phyloP scores from a whole-genome alignment of 2,888 invertebrate genomes.

The Phania funesta region DNA sequence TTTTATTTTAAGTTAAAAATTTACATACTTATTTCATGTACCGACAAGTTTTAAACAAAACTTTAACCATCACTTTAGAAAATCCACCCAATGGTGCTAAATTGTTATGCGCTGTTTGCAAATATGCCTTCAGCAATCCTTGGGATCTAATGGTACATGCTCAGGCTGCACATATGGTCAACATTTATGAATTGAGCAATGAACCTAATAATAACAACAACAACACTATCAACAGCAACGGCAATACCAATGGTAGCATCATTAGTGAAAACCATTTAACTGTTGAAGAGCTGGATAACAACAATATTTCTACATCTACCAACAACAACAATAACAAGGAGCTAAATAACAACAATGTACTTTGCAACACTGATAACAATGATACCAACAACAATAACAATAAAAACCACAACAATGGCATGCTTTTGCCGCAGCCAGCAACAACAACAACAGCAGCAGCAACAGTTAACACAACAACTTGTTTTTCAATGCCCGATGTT shows the following conservation, averaged over 20 bases:
- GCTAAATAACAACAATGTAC: constrained; percentile 54
- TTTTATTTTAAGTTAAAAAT: background rate
- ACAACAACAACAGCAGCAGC: constrained; percentile 36
- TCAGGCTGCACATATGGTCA: constrained; percentile 86
- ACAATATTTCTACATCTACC: constrained; percentile 69
- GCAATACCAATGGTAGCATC: constrained; percentile 28
- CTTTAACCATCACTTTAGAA: constrained; percentile 70
- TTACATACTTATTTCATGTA: background rate
- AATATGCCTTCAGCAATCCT: constrained; percentile 84
- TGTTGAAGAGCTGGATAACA: constrained; percentile 68
- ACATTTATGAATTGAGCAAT: constrained; percentile 85
- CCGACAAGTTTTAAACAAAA: background rate
- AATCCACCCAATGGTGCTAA: constrained; percentile 80
- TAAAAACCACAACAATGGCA: constrained; percentile 64
- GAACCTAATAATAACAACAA: constrained; percentile 73
- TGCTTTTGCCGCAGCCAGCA: constrained; percentile 55
- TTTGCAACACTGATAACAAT: constrained; percentile 51
- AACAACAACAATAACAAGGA: constrained; percentile 72
- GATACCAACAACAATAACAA: constrained; percentile 68
- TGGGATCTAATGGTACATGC: constrained; percentile 88
- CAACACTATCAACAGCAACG: constrained; percentile 66
- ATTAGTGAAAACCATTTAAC: constrained; percentile 51
- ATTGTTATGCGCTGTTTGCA: constrained; percentile 85
- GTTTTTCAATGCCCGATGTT: constrained; percentile 56
- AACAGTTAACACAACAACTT: constrained; percentile 27